Evolutionary conservation across 2,888 invertebrate species (phyloP), one percentile per base, ranked within the genome.

Genomic region (Coenonympha glycerion): DNA sequence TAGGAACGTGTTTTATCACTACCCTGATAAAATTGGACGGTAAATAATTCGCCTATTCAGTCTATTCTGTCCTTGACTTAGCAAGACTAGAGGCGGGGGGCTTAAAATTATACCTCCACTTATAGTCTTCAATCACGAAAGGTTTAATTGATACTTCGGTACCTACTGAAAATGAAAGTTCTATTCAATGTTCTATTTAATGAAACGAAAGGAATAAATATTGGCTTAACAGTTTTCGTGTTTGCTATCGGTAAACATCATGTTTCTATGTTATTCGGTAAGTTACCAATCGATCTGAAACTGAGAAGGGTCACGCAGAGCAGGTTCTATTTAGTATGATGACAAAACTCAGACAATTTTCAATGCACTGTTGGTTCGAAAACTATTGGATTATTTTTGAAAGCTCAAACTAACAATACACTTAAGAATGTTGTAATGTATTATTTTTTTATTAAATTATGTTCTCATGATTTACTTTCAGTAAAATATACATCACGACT

Each of bases 81-180:
- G 61, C 71, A 74, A 75, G 22, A 33, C 22, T 75, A 21, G 24
- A n/a, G 31, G 31, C 3, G 31, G 16, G 15, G 13, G 31, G 19
- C 24, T 16, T 18, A 36, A 53, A 53, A 49, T 53, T 49, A 30
- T 49, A 41, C 34, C 24, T 11, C 31, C 76, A 71, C 72, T 73
- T 73, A 80, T 72, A 67, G 69, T 69, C 63, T 58, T 60, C 59
- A 59, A 73, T 71, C 84, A 83, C 80, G 83, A 79, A 80, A 67
- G 72, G 77, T 79, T 80, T 47, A 34, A 45, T 45, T 45, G 45
- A 45, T 45, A 45, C 11, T 34, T 34, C 45, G 45, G 34, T 45
- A 45, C 19, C 45, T 34, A 45, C 3, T 34, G 45, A 13, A 22
- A 45, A 45, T 45, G 33, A 16, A 45, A 34, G 6, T 26, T n/a